phyloP scores from a whole-genome alignment of 2,797 vertebrate genomes.

The Anguilla anguilla region DNA sequence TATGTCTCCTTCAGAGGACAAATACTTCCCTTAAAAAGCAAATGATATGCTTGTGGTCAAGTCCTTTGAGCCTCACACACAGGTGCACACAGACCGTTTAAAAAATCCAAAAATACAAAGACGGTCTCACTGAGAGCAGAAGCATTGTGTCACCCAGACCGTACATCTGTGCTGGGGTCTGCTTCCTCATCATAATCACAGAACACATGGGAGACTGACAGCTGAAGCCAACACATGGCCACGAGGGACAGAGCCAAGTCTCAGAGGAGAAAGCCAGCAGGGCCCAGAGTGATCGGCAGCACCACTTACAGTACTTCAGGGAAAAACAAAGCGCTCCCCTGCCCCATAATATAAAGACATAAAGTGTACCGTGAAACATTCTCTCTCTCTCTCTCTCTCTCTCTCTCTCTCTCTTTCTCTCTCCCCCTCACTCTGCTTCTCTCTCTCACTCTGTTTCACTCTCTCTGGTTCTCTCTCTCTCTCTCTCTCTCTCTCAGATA shows the following conservation, averaged over 20 bases:
- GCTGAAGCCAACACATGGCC: slow-evolving; percentile 27
- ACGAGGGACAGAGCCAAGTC: slow-evolving; percentile 15
- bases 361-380: not conserved
- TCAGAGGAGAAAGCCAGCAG: slow-evolving; percentile 18
- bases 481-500: not conserved
- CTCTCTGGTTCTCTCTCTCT: not conserved
- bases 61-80: not conserved
- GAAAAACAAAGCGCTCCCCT: not conserved
- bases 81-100: slow-evolving; percentile 7
- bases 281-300: not conserved
- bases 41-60: slow-evolving; percentile 1
- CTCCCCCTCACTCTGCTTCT: not conserved
- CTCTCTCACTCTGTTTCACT: not conserved
- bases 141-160: not conserved
- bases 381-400: not conserved
- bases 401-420: not conserved
- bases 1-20: slow-evolving; percentile 33
- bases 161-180: slow-evolving; percentile 37
- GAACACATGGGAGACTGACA: slow-evolving; percentile 45
- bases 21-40: slow-evolving; percentile 16
- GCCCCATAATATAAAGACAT: not conserved
- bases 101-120: slow-evolving; percentile 8
- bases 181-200: slow-evolving; percentile 35
- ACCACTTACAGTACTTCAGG: not conserved
- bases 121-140: not conserved